Base-by-base conservation (phyloP, 2,113 vertebrate species). In the Bagarius yarrelli region DNA sequence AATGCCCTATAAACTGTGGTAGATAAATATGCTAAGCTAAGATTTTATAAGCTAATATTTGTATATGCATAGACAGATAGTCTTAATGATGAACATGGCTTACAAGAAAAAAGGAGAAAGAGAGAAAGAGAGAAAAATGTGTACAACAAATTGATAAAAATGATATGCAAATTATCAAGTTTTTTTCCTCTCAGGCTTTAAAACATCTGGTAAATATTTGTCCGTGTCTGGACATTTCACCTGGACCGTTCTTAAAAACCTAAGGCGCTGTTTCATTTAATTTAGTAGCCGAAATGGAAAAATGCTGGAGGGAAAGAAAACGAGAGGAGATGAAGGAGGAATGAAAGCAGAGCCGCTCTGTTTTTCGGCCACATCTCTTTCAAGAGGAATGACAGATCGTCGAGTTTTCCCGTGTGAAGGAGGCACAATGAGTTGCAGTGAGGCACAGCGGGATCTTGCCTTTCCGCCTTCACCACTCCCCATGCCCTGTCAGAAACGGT, bases 401-500 rank as follows among this genome's bases (percentile, higher is more conserved):
- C 50, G 67, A 4, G 27, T 75, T 81, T 47, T 84, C 81, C 83
- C 76, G n/a, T 16, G 67, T 84, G 81, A 81, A 59, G 73, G 40
- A 77, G 76, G 69, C 70, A 78, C 81, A 86, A 82, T 61, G 69
- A 44, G 70, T 55, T 63, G 67, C 69, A 40, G 57, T 81, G 52
- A 71, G 63, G 80, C 78, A 76, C 85, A 84, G 83, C 81, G 81
- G 77, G 83, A 63, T 72, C 30, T 30, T 36, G 73, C 79, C 78
- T 83, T 73, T 78, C 55, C 69, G 59, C 74, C 73, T 36, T 78
- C 73, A 66, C 67, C 50, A n/a, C 78, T 81, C 81, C 60, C 67
- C 81, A 84, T 72, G 78, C 50, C 67, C 81, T 83, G 81, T 86
- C 83, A 84, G 67, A 86, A 76, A 78, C 44, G 67, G 52, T 81